Percentiles rank a stretch among this genome's conserved stretches.
phyloP scores from a whole-genome alignment of 1,140 invertebrate genomes.

The Ceratitis capitata region DNA sequence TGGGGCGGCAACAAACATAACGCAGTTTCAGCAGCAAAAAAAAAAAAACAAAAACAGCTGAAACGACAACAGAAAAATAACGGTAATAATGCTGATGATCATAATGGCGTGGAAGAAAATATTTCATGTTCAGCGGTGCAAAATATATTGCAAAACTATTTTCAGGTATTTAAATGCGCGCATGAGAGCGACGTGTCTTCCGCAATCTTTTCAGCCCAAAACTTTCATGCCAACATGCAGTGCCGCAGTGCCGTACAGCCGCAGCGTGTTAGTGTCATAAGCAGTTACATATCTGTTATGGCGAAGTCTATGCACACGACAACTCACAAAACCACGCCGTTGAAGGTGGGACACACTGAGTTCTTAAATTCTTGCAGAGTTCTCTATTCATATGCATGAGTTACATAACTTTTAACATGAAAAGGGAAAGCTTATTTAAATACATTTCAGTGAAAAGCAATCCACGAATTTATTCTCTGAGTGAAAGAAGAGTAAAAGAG shows the following conservation, averaged over 20 bases:
- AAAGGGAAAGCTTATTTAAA: too few species aligned
- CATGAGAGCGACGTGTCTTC: background rate
- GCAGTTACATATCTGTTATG: background rate
- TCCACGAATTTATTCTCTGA: too few species aligned
- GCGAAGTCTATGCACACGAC: background rate
- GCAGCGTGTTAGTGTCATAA: background rate
- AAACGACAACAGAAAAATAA: background rate
- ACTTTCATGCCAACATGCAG: background rate
- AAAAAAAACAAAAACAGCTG: background rate
- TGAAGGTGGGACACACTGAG: too few species aligned
- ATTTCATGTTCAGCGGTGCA: background rate
- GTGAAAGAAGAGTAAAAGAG: too few species aligned
- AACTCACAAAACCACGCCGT: background rate
- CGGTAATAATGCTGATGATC: background rate
- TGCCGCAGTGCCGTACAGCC: too few species aligned
- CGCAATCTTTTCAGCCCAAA: background rate
- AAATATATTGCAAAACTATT: background rate
- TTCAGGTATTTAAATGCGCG: slow-evolving; percentile 24
- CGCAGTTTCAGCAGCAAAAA: background rate
- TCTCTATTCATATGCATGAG: too few species aligned
- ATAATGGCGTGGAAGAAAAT: background rate
- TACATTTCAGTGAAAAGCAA: too few species aligned
- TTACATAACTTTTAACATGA: too few species aligned
- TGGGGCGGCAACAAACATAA: background rate
- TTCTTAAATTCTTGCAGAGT: too few species aligned